Conservation (phyloP, 2,888 invertebrate species). For the Muschampia plurimacula region DNA sequence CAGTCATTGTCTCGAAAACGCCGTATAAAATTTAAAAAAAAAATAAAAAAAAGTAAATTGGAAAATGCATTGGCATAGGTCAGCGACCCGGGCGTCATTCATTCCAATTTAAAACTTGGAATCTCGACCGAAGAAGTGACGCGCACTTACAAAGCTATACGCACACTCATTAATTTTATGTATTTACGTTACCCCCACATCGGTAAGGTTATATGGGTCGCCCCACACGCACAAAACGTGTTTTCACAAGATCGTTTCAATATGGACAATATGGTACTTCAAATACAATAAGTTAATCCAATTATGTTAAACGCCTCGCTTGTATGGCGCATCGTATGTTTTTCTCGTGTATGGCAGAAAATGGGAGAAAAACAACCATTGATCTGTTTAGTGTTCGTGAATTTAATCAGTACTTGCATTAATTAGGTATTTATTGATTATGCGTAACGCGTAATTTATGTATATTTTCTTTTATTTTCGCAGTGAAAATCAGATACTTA, state of each 20-base stretch:
- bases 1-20: background rate
- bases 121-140: conserved; percentile 67
- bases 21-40: conserved; percentile 20
- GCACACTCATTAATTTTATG: conserved; percentile 74
- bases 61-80: conserved; percentile 71
- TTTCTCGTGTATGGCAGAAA: conserved; percentile 9
- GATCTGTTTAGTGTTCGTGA: background rate
- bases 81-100: conserved; percentile 83
- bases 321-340: background rate
- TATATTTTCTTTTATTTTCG: too few species aligned
- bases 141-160: conserved; percentile 62
- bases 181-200: conserved; percentile 66
- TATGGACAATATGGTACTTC: conserved; percentile 50
- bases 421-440: too few species aligned
- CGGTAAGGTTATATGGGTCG: conserved; percentile 64
- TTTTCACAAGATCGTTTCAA: conserved; percentile 51
- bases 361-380: conserved; percentile 19
- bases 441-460: too few species aligned
- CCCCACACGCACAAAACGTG: conserved; percentile 62
- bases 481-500: too few species aligned
- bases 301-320: conserved; percentile 15
- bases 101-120: conserved; percentile 82
- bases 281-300: conserved; percentile 40
- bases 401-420: background rate
- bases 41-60: conserved; percentile 38